Base-by-base conservation (phyloP, 2,888 invertebrate species). In the Leucophenga maculata region DNA sequence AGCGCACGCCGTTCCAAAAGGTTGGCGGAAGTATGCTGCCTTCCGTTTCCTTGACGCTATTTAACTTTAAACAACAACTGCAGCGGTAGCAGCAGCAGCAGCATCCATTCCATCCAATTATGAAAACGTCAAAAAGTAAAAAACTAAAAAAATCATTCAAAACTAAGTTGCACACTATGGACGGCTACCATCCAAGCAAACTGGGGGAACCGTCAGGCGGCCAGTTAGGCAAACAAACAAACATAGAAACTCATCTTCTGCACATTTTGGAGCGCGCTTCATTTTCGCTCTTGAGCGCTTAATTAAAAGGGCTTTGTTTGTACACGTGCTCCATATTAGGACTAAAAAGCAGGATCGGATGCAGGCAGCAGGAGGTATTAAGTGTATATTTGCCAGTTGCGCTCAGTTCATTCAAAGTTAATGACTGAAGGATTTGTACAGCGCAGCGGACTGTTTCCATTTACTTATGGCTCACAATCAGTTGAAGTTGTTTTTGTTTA, bases 391-490 rank as follows among this genome's bases (percentile, higher is more conserved):
- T 55, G 54, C 44, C 26, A 59, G 60, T 70, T 32, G 31, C 67
- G 69, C 62, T 77, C 68, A 77, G 77, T 82, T 81, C 78, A 83
- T 83, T 81, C 83, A 83, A 85, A 80, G 70, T 82, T 85, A 85
- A 83, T 83, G 83, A 84, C 85, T 83, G 85, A 85, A 76, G 76
- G 76, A 82, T 82, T 74, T 74, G 48, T 69, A 69, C 59, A 39
- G 72, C 57, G 59, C 65, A 60, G 8, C 39, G 8, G 39, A 11
- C 39, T 39, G 39, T 8, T 6, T 39, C 31, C 44, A 13, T 60
- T 60, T 44, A 20, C 39, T 60, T 39, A 39, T 60, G 39, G 9
- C n/a, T 8, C 20, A n/a, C n/a, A n/a, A n/a, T n/a, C n/a, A 60
- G 39, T 39, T 60, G 60, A 60, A 60, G 60, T 60, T 60, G 44